Conservation (phyloP, 1,140 invertebrate species). For the Gyrodactylus bullatarudis region DNA sequence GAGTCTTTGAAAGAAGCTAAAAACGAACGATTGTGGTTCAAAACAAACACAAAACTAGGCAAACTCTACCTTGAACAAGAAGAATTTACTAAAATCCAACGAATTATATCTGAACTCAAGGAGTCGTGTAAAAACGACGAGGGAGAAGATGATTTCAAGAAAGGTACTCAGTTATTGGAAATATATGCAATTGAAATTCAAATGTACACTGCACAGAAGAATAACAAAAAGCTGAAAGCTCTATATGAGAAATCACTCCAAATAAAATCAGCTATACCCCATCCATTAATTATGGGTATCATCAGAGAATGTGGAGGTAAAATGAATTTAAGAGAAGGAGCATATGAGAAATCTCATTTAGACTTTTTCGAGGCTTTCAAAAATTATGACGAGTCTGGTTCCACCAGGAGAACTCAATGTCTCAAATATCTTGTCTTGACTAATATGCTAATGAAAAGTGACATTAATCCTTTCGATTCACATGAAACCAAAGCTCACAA, state of each 20-base stretch:
- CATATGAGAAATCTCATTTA: conserved; percentile 91
- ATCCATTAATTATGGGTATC: conserved; percentile 97
- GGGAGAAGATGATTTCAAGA: conserved; percentile 93
- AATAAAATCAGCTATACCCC: conserved; percentile 94
- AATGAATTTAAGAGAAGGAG: conserved; percentile 90
- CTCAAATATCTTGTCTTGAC: conserved; percentile 89
- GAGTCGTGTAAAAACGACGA: conserved; percentile 91
- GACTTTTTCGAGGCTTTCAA: conserved; percentile 99
- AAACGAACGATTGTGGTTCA: conserved; percentile 96
- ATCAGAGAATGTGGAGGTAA: conserved; percentile 96
- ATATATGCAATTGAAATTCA: conserved; percentile 98
- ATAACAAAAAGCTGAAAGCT: conserved; percentile 89
- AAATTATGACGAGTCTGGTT: conserved; percentile 98
- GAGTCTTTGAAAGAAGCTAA: conserved; percentile 85
- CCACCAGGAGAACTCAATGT: conserved; percentile 62
- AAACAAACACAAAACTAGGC: conserved; percentile 92
- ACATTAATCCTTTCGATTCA: conserved; percentile 96
- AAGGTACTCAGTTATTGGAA: conserved; percentile 81
- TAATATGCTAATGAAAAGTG: conserved; percentile 98
- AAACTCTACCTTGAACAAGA: conserved; percentile 86
- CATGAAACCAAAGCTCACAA: conserved; percentile 99
- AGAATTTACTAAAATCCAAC: conserved; percentile 67
- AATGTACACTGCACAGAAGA: conserved; percentile 98
- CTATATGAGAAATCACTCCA: conserved; percentile 89
- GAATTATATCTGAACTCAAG: conserved; percentile 83